Conservation (phyloP, 2,888 invertebrate species). For the Prostheceraeus crozeri region DNA sequence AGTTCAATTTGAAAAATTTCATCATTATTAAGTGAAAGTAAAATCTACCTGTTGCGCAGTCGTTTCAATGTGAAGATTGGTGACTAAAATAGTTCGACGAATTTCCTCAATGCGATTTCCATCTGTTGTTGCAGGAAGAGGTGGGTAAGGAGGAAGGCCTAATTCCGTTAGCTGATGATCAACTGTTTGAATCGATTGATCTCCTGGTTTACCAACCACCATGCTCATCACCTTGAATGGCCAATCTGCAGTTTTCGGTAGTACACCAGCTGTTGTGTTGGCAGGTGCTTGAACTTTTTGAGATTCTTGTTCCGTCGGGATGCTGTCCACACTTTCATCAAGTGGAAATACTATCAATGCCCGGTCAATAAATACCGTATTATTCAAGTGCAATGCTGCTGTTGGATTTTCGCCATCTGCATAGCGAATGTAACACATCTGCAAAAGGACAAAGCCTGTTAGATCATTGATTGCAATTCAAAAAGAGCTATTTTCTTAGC, state of each 20-base stretch:
- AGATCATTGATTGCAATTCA: too few species aligned
- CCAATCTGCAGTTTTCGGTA: slow-evolving; percentile 67
- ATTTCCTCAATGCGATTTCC: slow-evolving; percentile 87
- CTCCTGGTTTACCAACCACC: slow-evolving; percentile 43
- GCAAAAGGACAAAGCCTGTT: not conserved
- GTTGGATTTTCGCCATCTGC: slow-evolving; percentile 64
- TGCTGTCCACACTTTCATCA: slow-evolving; percentile 68
- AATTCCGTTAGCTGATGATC: slow-evolving; percentile 74
- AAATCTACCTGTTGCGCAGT: slow-evolving; percentile 38
- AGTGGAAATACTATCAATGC: slow-evolving; percentile 89
- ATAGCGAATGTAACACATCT: slow-evolving; percentile 7
- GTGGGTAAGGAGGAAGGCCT: slow-evolving; percentile 81
- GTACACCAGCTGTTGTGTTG: slow-evolving; percentile 75
- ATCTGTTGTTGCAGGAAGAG: slow-evolving; percentile 63
- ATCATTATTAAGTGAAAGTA: too few species aligned
- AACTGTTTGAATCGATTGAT: slow-evolving; percentile 57
- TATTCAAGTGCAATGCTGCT: slow-evolving; percentile 95
- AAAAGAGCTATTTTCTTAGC: too few species aligned
- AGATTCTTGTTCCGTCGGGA: slow-evolving; percentile 89
- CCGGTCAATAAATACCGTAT: slow-evolving; percentile 95
- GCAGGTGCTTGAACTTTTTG: slow-evolving; percentile 83
- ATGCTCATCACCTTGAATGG: slow-evolving; percentile 83
- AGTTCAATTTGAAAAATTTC: too few species aligned
- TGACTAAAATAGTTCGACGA: slow-evolving; percentile 77
- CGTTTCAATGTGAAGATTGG: slow-evolving; percentile 66